phyloP scores from a whole-genome alignment of 64 coral and sea anemone genomes.

The Montipora foliosa region DNA sequence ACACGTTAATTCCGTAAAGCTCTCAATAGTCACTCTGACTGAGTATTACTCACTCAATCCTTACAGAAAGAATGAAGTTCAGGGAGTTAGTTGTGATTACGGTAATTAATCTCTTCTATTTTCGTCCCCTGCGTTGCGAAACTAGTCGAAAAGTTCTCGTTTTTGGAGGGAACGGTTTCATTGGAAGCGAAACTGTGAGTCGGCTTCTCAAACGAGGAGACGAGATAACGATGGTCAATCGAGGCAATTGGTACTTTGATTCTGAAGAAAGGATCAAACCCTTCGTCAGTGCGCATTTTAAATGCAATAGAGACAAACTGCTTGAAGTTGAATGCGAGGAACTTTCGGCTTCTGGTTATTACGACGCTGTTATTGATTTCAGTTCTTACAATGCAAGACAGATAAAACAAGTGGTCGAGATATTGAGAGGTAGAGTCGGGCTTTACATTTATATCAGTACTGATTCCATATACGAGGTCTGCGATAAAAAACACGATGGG shows the following conservation, averaged over 20 bases:
- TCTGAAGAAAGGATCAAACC: slow-evolving; percentile 89
- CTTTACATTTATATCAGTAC: slow-evolving; percentile 95
- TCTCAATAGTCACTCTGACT: background rate
- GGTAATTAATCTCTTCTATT: background rate
- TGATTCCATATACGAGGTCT: slow-evolving; percentile 91
- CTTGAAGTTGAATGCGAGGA: slow-evolving; percentile 87
- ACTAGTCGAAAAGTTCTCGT: slow-evolving; percentile 64
- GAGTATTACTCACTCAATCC: background rate
- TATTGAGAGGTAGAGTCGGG: slow-evolving; percentile 78
- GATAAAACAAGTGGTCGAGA: slow-evolving; percentile 78
- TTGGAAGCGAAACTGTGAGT: slow-evolving; percentile 83
- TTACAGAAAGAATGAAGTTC: background rate
- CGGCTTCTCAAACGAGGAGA: slow-evolving; percentile 73
- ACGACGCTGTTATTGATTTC: slow-evolving; percentile 95
- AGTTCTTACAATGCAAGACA: slow-evolving; percentile 85
- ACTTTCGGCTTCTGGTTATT: slow-evolving; percentile 76
- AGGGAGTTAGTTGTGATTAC: background rate
- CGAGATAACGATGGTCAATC: slow-evolving; percentile 84
- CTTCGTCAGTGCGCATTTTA: slow-evolving; percentile 62
- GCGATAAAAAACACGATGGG: slow-evolving; percentile 78
- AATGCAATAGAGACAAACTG: slow-evolving; percentile 86
- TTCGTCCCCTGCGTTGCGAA: background rate
- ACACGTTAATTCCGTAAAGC: background rate
- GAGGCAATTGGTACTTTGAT: slow-evolving; percentile 98
- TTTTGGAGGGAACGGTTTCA: slow-evolving; percentile 97